phyloP scores from a whole-genome alignment of 1,140 invertebrate species.

The Wiebesia pumilae region DNA sequence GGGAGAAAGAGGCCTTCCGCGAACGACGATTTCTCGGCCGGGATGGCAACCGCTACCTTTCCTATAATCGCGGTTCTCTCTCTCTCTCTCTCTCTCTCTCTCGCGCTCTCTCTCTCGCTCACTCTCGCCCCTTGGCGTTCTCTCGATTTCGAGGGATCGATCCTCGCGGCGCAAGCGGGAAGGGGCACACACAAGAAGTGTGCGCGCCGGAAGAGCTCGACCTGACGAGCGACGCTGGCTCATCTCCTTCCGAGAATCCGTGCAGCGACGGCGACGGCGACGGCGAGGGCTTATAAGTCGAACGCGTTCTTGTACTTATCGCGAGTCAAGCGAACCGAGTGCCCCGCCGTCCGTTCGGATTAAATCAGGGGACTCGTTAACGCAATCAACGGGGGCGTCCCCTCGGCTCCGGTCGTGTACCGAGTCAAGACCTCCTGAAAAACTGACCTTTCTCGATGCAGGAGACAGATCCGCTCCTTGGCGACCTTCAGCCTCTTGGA shows the following conservation, averaged over 20 bases:
- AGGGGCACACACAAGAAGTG: background rate
- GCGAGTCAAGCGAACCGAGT: constrained; percentile 34
- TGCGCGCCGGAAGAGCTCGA: background rate
- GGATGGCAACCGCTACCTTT: constrained; percentile 14
- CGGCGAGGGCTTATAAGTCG: no score
- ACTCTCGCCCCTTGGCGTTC: background rate
- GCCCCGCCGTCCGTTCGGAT: constrained; percentile 29
- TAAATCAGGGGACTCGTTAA: background rate
- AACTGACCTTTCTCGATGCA: constrained; percentile 92
- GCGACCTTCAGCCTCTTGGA: constrained; percentile 93
- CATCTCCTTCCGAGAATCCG: background rate
- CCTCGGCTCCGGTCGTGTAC: background rate
- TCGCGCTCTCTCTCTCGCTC: no score
- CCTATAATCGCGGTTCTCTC: background rate
- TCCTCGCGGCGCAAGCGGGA: background rate
- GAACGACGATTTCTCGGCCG: background rate
- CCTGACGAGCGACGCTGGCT: background rate
- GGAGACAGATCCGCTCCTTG: constrained; percentile 92
- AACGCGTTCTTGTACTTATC: background rate
- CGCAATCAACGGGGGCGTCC: background rate
- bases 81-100: background rate
- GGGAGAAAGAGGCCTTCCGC: background rate
- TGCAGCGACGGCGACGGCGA: no score
- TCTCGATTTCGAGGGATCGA: constrained; percentile 24
- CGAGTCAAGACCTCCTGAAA: no score